Evolutionary conservation across 2,797 vertebrate species (phyloP), one percentile per base, ranked within the genome.

Genomic region (Chanos chanos): DNA sequence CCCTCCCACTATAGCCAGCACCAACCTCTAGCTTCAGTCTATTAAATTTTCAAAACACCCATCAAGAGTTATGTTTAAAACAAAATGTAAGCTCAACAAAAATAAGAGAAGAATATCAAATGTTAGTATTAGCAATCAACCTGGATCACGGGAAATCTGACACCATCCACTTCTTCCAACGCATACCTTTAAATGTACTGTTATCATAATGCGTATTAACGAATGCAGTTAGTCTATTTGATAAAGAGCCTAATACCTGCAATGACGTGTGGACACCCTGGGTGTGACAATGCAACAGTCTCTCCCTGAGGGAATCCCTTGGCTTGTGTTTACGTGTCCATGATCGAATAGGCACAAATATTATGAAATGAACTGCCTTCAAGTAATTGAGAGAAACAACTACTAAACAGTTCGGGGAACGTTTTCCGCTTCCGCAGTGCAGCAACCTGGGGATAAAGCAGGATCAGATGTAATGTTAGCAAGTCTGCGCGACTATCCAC

Each of bases 271-370:
- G 13, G 40, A 37, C 44, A 15, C 70, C 74, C 73, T 73, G 76
- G 66, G 68, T 72, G 61, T 62, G 7, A 52, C 10, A 16, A 85
- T 80, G 88, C 89, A 95, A 89, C 92, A 89, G 92, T 89, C 92
- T 91, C 92, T 91, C 92, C 93, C 89, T 81, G 81, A 78, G 64
- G 83, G 78, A 84, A 93, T 90, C 93, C 84, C 90, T 87, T 85
- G 68, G 75, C 74, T 57, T 80, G 82, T 37, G 75, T 71, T 80
- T 96, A 97, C 74, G 73, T 63, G 48, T 86, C 89, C 95, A 97
- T 97, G 21, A 36, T 82, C 68, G 71, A 78, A 72, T 8, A 60
- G 15, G 51, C 62, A 73, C 68, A 31, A 40, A 41, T 61, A 68
- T 65, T 52, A 66, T 69, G 68, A 81, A 79, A 75, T 21, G 1